Base-by-base conservation (phyloP, 1,140 invertebrate species). In the Brachystomella parvula region DNA sequence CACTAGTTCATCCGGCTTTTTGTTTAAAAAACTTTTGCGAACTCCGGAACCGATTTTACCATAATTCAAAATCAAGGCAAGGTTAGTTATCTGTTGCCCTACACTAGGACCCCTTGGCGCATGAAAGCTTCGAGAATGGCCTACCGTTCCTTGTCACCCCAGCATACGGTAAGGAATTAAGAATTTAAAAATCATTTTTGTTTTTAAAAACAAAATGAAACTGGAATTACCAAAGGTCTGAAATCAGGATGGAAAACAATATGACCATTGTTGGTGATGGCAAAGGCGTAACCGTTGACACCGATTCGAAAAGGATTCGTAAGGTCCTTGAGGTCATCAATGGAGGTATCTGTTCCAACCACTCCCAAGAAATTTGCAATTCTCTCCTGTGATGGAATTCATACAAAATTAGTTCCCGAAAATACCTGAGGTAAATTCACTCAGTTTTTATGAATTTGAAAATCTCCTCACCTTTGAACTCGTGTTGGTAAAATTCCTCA, bases 191-290 rank as follows among this genome's bases (percentile, higher is more conserved):
- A n/a, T n/a, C n/a, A n/a, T n/a, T n/a, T n/a, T n/a, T n/a, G n/a
- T n/a, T n/a, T n/a, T n/a, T 39, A 9, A 39, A 60, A 21, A 9
- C 21, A 9, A 39, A 47, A 31, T 26, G 9, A 26, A 31, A 31
- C 19, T 33, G 12, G 49, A 59, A 39, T 86, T 82, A 94, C 90
- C 79, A 92, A 79, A 67, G 94, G 93, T 74, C 93, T 84, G 73
- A 96, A 84, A 78, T 98, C 94, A n/a, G 96, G 96, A 84, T 99
- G 96, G 79, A 93, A 96, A 57, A 99, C 81, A 68, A 97, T 85
- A 78, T 96, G 91, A 57, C 96, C 96, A 82, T 98, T 98, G 78
- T 97, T 96, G 79, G 94, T 93, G 72, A 96, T 88, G 77, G 94
- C 88, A 81, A 97, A 97, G 15, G 93, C 91, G 81, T 96, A 97